These are phyloP conservation scores for Prinia subflava DNA, from an alignment of 2,113 vertebrate species.

Conservation along the genomic window DNA sequence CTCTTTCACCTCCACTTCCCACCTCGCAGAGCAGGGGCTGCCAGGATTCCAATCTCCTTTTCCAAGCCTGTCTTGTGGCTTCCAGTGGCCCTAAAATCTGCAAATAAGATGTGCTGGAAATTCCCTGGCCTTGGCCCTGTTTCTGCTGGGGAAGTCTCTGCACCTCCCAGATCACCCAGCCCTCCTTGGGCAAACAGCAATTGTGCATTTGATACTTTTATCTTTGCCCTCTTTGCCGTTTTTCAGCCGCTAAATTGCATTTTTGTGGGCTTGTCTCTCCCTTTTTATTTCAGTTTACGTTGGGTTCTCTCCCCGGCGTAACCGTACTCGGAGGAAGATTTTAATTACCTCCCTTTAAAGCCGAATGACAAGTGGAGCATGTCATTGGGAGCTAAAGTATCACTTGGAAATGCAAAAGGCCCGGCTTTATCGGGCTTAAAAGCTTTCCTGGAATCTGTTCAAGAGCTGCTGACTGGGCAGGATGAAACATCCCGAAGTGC, in stretches of 20 bases:
- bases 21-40: neutral
- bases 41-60: neutral
- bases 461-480: constrained; percentile 85
- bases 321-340: constrained; percentile 61
- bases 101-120: neutral
- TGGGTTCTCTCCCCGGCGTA: neutral
- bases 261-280: constrained; percentile 26
- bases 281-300: neutral
- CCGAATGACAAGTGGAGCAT: constrained; percentile 63
- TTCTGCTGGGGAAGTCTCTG: neutral
- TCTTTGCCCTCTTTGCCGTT: neutral
- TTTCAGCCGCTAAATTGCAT: constrained; percentile 28
- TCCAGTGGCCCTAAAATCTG: neutral
- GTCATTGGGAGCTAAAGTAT: constrained; percentile 64
- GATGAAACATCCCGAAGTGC: constrained; percentile 77
- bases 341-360: constrained; percentile 61
- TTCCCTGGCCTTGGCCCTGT: neutral
- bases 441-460: constrained; percentile 90
- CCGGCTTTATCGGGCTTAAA: constrained; percentile 82
- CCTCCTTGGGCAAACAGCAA: constrained; percentile 17
- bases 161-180: neutral
- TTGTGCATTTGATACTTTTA: constrained; percentile 10
- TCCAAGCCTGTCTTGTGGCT: neutral
- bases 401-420: constrained; percentile 68
- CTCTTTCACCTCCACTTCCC: neutral